Base-by-base conservation (phyloP, 2,113 vertebrate genomes). In the Ariopsis seemanni region DNA sequence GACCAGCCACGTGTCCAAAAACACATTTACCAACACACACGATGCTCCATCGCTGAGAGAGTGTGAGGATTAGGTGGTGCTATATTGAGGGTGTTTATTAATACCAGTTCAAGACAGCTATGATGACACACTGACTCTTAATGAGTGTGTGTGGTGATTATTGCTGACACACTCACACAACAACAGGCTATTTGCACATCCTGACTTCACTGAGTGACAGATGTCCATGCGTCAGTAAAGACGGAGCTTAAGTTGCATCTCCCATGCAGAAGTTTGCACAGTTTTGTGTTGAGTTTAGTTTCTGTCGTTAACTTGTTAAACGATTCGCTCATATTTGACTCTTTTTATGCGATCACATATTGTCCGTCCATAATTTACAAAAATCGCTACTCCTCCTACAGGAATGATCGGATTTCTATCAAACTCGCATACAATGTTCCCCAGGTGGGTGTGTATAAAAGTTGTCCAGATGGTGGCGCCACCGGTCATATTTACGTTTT, bases 41-140 rank as follows among this genome's bases (percentile, higher is more conserved):
- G 20, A 30, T 67, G 50, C 22, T 27, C 63, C 27, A 81, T 58
- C 60, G 27, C 18, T 81, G 79, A 42, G 78, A 58, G 30, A 60
- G 79, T 81, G 79, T 81, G 57, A 81, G 55, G 55, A 81, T 81
- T 60, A 81, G 30, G 7, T 81, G 17, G 27, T 60, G 27, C 55
- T 81, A 34, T 81, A 42, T 42, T 81, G 7, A 81, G 55, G 55
- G 55, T 34, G 55, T 83, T 83, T 55, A 52, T 83, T 83, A 27
- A 83, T 53, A 10, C 18, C 50, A 55, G 48, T 69, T 71, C 65
- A 69, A 71, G 17, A 53, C 42, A 65, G 42, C 22, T 67, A 65
- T 9, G 48, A 52, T 65, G 30, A 82, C 79, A 82, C 27, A 10
- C 27, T 2, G 17, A 18, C 17, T 48, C 34, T 42, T 22, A 34